phyloP scores from a whole-genome alignment of 2,888 invertebrate species.

The Clanis bilineata region DNA sequence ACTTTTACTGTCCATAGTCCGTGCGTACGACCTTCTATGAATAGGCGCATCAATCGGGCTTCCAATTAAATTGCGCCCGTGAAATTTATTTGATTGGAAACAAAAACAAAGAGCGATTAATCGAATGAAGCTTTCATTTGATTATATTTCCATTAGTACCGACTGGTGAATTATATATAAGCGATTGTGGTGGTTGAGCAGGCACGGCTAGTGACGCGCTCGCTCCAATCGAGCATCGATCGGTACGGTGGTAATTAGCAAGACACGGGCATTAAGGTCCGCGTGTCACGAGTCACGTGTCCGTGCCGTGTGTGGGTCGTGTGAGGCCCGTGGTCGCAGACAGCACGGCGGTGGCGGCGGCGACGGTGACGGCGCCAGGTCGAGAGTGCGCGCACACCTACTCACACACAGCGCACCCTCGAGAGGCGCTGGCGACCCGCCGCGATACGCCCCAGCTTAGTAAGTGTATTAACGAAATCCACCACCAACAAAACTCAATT shows the following conservation, averaged over 20 bases:
- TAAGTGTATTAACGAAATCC: constrained; percentile 82
- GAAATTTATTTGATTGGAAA: constrained; percentile 39
- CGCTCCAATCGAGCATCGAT: constrained; percentile 55
- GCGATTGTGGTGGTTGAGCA: constrained; percentile 45
- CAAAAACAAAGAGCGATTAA: constrained; percentile 62
- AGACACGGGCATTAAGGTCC: constrained; percentile 29
- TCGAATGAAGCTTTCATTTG: constrained; percentile 60
- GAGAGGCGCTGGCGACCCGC: constrained; percentile 36
- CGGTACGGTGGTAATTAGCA: constrained; percentile 26
- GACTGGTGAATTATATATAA: constrained; percentile 60
- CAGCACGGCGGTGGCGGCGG: constrained; percentile 46
- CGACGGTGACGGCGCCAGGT: constrained; percentile 36
- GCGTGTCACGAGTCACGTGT: constrained; percentile 7
- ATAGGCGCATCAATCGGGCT: constrained; percentile 18
- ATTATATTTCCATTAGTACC: constrained; percentile 63
- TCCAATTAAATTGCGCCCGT: constrained; percentile 34
- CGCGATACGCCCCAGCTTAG: constrained; percentile 46
- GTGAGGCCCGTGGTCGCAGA: constrained; percentile 28
- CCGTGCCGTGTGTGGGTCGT: constrained; percentile 20
- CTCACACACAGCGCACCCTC: constrained; percentile 68
- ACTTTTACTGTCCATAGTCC: not conserved
- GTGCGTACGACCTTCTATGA: constrained; percentile 4
- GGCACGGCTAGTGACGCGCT: constrained; percentile 51
- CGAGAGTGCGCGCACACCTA: constrained; percentile 64
- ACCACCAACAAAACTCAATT: constrained; percentile 81